Percentiles rank a stretch among this genome's conserved stretches.
Conservation (phyloP, 2,888 invertebrate species). For the Calephelis perditalis region DNA sequence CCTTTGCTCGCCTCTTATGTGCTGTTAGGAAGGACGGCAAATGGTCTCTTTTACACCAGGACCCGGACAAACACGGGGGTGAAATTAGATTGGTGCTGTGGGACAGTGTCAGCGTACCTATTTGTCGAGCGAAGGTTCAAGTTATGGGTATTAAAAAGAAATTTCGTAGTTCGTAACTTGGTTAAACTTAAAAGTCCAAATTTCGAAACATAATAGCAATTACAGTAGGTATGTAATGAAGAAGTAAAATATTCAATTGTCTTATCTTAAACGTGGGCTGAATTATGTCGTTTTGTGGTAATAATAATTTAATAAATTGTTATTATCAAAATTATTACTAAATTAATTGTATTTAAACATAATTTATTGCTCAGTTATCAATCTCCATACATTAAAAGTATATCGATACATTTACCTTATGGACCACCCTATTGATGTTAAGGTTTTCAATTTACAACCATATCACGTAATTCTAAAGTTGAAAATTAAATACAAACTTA, state of each 20-base stretch:
- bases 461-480: neutral
- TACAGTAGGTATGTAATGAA: too few relatives aligned
- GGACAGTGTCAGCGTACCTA: too few relatives aligned
- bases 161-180: too few relatives aligned
- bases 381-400: neutral
- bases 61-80: too few relatives aligned
- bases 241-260: neutral
- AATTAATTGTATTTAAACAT: neutral
- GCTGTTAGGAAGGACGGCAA: too few relatives aligned
- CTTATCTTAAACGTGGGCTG: neutral
- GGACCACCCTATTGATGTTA: neutral
- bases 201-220: too few relatives aligned
- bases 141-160: too few relatives aligned
- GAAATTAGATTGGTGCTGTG: too few relatives aligned
- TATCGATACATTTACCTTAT: slow-evolving; percentile 1
- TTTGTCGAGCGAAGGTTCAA: too few relatives aligned
- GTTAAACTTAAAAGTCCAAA: too few relatives aligned
- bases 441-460: neutral
- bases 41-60: too few relatives aligned
- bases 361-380: neutral
- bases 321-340: neutral
- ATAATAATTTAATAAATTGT: slow-evolving; percentile 5
- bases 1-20: too few relatives aligned
- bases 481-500: neutral
- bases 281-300: neutral